These are phyloP conservation scores for Acronicta psi DNA, from an alignment of 2,888 invertebrate species.

Conservation along the genomic window DNA sequence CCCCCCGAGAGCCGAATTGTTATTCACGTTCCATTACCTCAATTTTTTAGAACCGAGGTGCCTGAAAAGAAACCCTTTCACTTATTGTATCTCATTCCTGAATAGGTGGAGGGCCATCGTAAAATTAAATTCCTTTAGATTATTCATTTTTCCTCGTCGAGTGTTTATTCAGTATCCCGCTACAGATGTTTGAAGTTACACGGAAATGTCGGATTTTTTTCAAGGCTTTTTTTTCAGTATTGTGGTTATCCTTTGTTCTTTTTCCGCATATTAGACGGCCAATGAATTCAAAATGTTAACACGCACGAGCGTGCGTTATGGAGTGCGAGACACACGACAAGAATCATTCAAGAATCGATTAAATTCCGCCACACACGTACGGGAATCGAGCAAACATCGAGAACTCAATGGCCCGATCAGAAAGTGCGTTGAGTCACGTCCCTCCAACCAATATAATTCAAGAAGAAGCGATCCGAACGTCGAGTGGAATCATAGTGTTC, in stretches of 20 bases:
- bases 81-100: slow-evolving; percentile 85
- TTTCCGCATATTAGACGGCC: slow-evolving; percentile 51
- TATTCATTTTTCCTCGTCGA: slow-evolving; percentile 67
- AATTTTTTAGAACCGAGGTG: slow-evolving; percentile 86
- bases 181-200: slow-evolving; percentile 61
- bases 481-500: slow-evolving; percentile 71
- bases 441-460: slow-evolving; percentile 80
- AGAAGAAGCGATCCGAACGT: slow-evolving; percentile 78
- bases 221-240: slow-evolving; percentile 22
- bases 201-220: slow-evolving; percentile 43
- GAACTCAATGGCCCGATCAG: slow-evolving; percentile 74
- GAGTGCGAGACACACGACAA: slow-evolving; percentile 66
- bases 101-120: slow-evolving; percentile 78
- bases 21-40: slow-evolving; percentile 89
- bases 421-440: slow-evolving; percentile 74
- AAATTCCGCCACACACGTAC: slow-evolving; percentile 78
- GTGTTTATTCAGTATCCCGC: slow-evolving; percentile 57
- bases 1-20: slow-evolving; percentile 82
- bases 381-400: slow-evolving; percentile 78
- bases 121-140: slow-evolving; percentile 82
- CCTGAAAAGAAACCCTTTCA: slow-evolving; percentile 86
- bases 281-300: slow-evolving; percentile 59
- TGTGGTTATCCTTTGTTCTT: slow-evolving; percentile 17
- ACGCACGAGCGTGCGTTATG: slow-evolving; percentile 60
- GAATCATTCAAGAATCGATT: slow-evolving; percentile 81